Evolutionary conservation across 2,797 vertebrate species (phyloP), one percentile per base, ranked within the genome.

Genomic region (Nyctibius grandis): DNA sequence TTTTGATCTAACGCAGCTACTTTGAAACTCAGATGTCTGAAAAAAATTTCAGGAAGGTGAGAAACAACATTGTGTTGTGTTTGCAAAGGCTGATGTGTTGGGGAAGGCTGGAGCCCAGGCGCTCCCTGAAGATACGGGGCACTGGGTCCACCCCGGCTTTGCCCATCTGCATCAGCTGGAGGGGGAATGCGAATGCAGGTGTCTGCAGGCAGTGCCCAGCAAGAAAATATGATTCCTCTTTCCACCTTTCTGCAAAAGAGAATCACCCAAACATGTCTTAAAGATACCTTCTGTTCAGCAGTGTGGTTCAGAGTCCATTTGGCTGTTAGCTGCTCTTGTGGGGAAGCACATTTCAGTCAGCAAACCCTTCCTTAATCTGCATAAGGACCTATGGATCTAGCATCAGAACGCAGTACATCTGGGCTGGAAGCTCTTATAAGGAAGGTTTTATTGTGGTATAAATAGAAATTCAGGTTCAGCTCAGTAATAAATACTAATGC

Each of bases 241-340:
- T 51, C 22, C 23, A 9, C 4, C 9, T 67, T 95, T 77, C 79
- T 88, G 56, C 26, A 60, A 40, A 56, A 84, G 13, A 60, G 20
- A 56, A 34, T n/a, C 29, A 29, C 21, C 64, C 29, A 31, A 45
- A 22, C 21, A 10, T 1, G 3, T 63, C 73, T 57, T 63, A 60
- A 76, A 80, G 40, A 38, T 19, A 21, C 15, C 29, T 61, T 3
- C 2, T 34, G 34, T 19, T 90, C 15, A 72, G 73, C 34, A 84
- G 23, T 3, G 9, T 31, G 53, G 47, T 68, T 89, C 93, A 94
- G 81, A 89, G 95, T 85, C 78, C 81, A 26, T 77, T 53, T 74
- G 53, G 29, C 51, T 70, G n/a, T 53, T 44, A 83, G 47, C 59
- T 72, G 28, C 56, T 64, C 10, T 42, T 1, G 0, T 51, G 36